phyloP scores from a whole-genome alignment of 2,113 vertebrate genomes.

The Seriola quinqueradiata region DNA sequence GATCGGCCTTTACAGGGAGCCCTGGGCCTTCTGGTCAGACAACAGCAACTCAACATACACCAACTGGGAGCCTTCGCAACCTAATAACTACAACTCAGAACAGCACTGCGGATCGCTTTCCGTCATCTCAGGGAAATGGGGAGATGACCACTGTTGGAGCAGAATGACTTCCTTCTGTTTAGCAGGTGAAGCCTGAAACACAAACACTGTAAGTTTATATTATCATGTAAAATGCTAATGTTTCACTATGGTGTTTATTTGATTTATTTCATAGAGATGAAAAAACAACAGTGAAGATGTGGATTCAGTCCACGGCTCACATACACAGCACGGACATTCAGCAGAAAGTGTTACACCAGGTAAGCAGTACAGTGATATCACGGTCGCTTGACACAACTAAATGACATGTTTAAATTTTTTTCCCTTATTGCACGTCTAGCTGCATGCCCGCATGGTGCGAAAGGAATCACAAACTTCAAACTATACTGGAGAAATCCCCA shows the following conservation, averaged over 20 bases:
- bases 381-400: neutral
- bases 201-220: neutral
- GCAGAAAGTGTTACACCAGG: conserved; percentile 4
- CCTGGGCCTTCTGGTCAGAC: conserved; percentile 28
- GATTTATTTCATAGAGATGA: neutral
- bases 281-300: neutral
- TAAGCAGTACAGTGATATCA: neutral
- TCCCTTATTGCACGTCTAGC: neutral
- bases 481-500: neutral
- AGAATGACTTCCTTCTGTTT: neutral
- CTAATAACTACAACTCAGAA: neutral
- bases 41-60: neutral
- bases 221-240: neutral
- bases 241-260: neutral
- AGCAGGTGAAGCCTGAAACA: neutral
- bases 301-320: neutral
- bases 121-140: neutral
- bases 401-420: neutral
- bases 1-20: conserved; percentile 18
- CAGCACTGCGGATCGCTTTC: neutral
- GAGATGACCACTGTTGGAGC: neutral
- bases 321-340: conserved; percentile 19
- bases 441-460: neutral
- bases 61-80: neutral
- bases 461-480: conserved; percentile 1